Conservation (phyloP, 37 sponge, comb jelly and placozoan species). For the Theonella swinhoei region DNA sequence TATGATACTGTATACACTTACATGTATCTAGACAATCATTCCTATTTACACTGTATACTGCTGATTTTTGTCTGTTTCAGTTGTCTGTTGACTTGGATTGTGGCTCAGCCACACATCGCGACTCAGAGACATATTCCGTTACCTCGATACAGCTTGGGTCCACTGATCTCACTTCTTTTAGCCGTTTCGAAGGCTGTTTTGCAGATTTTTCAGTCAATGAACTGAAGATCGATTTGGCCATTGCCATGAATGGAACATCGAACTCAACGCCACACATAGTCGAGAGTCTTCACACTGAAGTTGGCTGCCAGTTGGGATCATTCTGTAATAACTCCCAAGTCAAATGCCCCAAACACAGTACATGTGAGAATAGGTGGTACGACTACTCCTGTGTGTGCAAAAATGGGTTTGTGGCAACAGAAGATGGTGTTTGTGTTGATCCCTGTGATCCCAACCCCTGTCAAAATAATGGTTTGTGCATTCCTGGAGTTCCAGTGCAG, state of each 20-base stretch:
- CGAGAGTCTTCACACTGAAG: not conserved
- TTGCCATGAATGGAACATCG: not conserved
- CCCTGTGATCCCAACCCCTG: constrained; percentile 37
- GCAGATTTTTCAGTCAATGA: constrained; percentile 3
- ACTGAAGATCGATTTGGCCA: not conserved
- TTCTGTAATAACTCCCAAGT: not conserved
- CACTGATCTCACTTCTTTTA: not conserved
- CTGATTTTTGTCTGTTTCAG: too few relatives aligned
- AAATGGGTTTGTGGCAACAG: not conserved
- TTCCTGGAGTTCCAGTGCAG: not conserved
- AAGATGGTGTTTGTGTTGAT: constrained; percentile 16
- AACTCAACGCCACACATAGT: not conserved
- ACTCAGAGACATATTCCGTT: not conserved
- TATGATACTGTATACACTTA: too few relatives aligned
- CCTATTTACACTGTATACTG: too few relatives aligned
- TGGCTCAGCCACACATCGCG: not conserved
- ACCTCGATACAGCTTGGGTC: constrained; percentile 12
- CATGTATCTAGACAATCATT: too few relatives aligned
- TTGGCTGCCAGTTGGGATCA: constrained; percentile 12
- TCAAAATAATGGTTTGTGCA: constrained; percentile 4
- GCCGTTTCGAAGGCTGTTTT: constrained; percentile 12
- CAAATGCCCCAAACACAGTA: constrained; percentile 24
- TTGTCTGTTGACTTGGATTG: constrained; percentile 43
- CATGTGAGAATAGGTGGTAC: constrained; percentile 16
- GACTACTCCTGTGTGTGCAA: constrained; percentile 30